These are phyloP conservation scores for Oryzias melastigma DNA, from an alignment of 2,113 vertebrate genomes.

Conservation along the genomic window DNA sequence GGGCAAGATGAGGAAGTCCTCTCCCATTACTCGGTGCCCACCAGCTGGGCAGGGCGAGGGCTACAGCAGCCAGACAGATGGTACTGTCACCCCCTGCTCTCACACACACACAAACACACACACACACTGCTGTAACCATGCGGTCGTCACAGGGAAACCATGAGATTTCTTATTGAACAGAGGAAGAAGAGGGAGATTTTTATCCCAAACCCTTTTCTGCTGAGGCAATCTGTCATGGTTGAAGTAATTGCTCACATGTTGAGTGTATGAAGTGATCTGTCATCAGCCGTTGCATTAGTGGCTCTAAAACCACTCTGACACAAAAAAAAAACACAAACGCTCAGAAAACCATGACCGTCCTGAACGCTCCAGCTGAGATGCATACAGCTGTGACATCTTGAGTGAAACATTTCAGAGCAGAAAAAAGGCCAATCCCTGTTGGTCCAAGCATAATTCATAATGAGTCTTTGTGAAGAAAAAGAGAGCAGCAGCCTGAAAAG, in stretches of 20 bases:
- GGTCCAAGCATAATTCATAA: slow-evolving; percentile 32
- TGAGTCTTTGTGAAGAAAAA: slow-evolving; percentile 31
- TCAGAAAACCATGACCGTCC: slow-evolving; percentile 61
- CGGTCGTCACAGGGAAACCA: slow-evolving; percentile 74
- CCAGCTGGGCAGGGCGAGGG: slow-evolving; percentile 79
- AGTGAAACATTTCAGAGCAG: slow-evolving; percentile 13
- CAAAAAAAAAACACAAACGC: slow-evolving; percentile 18
- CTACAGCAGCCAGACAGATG: slow-evolving; percentile 79
- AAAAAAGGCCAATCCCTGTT: slow-evolving; percentile 5
- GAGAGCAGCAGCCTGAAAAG: background rate
- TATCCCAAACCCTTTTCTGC: slow-evolving; percentile 94
- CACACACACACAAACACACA: slow-evolving; percentile 34
- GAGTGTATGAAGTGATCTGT: slow-evolving; percentile 97
- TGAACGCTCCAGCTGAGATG: slow-evolving; percentile 51
- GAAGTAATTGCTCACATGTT: slow-evolving; percentile 92
- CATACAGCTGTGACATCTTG: slow-evolving; percentile 63
- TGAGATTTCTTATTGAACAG: slow-evolving; percentile 69
- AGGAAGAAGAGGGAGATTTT: slow-evolving; percentile 46
- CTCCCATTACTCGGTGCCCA: slow-evolving; percentile 79
- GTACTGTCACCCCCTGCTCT: slow-evolving; percentile 75
- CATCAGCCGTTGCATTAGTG: slow-evolving; percentile 88
- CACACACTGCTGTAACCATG: slow-evolving; percentile 55
- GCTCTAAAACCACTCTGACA: slow-evolving; percentile 58
- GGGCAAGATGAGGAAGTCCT: slow-evolving; percentile 78
- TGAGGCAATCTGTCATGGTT: slow-evolving; percentile 96